Conservation (phyloP, 2,888 invertebrate species). For the Creontiades dilutus region DNA sequence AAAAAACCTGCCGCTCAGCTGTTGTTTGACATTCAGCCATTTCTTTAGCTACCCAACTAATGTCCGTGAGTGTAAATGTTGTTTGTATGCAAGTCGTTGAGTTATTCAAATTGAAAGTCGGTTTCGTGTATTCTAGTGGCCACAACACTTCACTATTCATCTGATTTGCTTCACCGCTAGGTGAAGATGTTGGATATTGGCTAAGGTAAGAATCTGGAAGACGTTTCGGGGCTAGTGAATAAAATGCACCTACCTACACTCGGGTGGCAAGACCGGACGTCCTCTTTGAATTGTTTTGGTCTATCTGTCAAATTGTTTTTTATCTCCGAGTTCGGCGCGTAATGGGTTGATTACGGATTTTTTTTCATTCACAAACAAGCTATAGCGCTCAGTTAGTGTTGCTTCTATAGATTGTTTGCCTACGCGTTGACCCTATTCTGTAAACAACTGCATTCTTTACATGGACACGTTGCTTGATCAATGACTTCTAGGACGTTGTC, state of each 20-base stretch:
- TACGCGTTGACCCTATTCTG: constrained; percentile 31
- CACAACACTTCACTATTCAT: not conserved
- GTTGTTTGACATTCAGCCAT: constrained; percentile 41
- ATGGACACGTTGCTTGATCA: constrained; percentile 33
- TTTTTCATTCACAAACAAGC: too few relatives aligned
- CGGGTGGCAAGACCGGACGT: not conserved
- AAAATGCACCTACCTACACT: not conserved
- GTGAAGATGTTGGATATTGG: constrained; percentile 64
- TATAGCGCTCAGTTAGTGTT: not conserved
- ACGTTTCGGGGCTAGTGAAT: not conserved
- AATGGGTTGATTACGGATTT: not conserved
- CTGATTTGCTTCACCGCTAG: not conserved
- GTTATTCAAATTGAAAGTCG: not conserved
- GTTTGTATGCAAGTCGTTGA: not conserved
- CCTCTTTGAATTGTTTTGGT: not conserved
- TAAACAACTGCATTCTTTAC: constrained; percentile 39
- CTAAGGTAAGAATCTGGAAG: constrained; percentile 5
- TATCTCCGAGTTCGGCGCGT: not conserved
- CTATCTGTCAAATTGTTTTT: not conserved
- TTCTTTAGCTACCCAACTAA: not conserved
- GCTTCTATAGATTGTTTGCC: not conserved
- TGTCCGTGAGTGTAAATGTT: constrained; percentile 5
- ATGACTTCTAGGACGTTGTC: constrained; percentile 14
- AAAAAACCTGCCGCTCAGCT: not conserved
- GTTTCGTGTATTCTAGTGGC: not conserved